Evolutionary conservation across 2,797 vertebrate genomes (phyloP), one percentile per base, ranked within the genome.

Genomic region (Danio choprae): DNA sequence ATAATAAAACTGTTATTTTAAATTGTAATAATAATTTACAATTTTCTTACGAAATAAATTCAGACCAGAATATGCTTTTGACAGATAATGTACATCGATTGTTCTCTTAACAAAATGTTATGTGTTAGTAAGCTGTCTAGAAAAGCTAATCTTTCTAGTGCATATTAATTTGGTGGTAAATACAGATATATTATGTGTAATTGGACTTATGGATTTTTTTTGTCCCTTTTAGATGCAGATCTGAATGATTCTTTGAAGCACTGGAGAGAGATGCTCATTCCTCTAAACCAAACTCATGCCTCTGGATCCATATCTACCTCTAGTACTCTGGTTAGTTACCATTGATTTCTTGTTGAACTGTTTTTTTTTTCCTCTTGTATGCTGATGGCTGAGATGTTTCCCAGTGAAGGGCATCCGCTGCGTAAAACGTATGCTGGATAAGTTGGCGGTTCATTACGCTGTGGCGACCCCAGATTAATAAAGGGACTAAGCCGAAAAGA

Each of bases 271-370:
- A 76, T 76, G 29, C 87, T 88, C 6, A 88, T 89, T 44, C 77
- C 88, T 38, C 67, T 85, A 55, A 88, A 77, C 87, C 93, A 92
- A 2, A 92, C 91, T 81, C 92, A 82, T 77, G 90, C 93, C 60
- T 94, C 95, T 59, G 91, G 90, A 86, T 97, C 97, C 62, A 92
- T 95, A 13, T 97, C 96, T 79, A 98, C 97, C 18, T 96, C 93
- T 82, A 97, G 97, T 91, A 99, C 97, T 38, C 86, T 93, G 95
- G 97, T 98, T 88, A 93, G 91, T 88, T 62, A 6, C 7, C 12
- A 41, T 50, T 15, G 4, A 60, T 41, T 55, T 53, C 11, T 63
- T 18, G 56, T 48, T 1, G 1, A 50, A 43, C 11, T 55, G 1
- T 40, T 40, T 40, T 41, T 41, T 10, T 8, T 38, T 16, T 1